Base-by-base conservation (phyloP, 2,113 vertebrate genomes). In the Mustela nigripes region DNA sequence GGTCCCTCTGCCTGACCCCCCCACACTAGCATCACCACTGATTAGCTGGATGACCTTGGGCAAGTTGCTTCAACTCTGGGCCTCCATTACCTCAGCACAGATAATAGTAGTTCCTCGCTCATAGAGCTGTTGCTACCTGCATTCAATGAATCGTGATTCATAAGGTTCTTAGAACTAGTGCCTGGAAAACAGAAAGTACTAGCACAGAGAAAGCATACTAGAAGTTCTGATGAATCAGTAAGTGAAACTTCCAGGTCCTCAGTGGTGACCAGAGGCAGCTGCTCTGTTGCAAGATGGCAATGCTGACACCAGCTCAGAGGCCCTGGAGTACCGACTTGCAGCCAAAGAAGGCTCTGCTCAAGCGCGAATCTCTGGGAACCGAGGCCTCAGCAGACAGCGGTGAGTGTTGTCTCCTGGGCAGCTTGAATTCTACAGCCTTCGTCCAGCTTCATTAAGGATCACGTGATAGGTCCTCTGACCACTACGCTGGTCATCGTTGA, bases 241-340 rank as follows among this genome's bases (percentile, higher is more conserved):
- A 74, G 69, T 21, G 19, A 94, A 80, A 60, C 33, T 96, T 97
- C 45, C 78, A 98, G 97, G 74, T 87, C 28, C 87, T 92, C 80
- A 56, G 39, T 82, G 48, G 74, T 39, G 56, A 82, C 12, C 82
- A 39, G 65, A 73, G 58, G 0, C 97, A 90, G 73, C 60, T 94
- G 12, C 87, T 97, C 26, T 63, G 83, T 80, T 92, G 67, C 65
- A 96, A 96, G 48, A 78, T n/a, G 50, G 83, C 74, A 26, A 19
- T 82, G 67, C 26, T 91, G 65, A 90, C 87, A 18, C 16, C 83
- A 31, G 36, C 84, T 39, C 86, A 21, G 11, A 42, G 26, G 31
- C 82, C 96, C 74, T 95, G 36, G 39, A 96, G 74, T 50, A 56
- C 48, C 87, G 92, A 80, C 0, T 76, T 94, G 18, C 95, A 90